Percentiles rank a stretch among this genome's conserved stretches.
These are phyloP conservation scores for Eristalis pertinax DNA, from an alignment of 2,888 invertebrate species.

Conservation along the genomic window DNA sequence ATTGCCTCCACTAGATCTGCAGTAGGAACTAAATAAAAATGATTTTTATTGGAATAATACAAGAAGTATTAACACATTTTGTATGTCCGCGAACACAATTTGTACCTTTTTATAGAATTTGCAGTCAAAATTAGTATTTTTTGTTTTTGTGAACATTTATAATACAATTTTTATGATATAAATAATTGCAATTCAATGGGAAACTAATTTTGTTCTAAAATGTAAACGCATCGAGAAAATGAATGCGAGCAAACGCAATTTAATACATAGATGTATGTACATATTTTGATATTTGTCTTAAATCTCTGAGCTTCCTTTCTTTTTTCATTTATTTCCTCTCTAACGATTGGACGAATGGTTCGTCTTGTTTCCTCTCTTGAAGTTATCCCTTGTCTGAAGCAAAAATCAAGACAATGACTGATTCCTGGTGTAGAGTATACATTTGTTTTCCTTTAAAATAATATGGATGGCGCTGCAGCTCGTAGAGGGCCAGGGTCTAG, in stretches of 20 bases:
- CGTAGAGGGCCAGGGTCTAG: too few species aligned
- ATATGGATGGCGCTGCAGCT: too few species aligned
- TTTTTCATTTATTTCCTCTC: too few species aligned
- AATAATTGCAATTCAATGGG: slow-evolving; percentile 42
- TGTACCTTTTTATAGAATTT: slow-evolving; percentile 67
- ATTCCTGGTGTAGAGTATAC: too few species aligned
- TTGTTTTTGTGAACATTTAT: slow-evolving; percentile 45
- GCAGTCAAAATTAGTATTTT: background rate
- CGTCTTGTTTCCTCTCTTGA: too few species aligned
- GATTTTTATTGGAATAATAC: slow-evolving; percentile 20
- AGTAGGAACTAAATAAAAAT: slow-evolving; percentile 21
- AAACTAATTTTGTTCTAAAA: slow-evolving; percentile 45
- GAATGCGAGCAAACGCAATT: slow-evolving; percentile 37
- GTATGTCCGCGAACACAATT: slow-evolving; percentile 64
- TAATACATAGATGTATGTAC: background rate
- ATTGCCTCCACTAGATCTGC: slow-evolving; percentile 33
- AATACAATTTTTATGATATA: slow-evolving; percentile 44
- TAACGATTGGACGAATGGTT: too few species aligned
- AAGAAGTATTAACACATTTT: slow-evolving; percentile 41
- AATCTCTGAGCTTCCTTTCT: too few species aligned
- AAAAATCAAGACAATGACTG: too few species aligned
- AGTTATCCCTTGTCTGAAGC: too few species aligned
- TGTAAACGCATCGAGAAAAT: too few species aligned
- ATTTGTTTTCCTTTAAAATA: too few species aligned
- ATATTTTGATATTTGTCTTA: slow-evolving; percentile 1